Evolutionary conservation across 2,797 vertebrate genomes (phyloP), one percentile per base, ranked within the genome.

Genomic region (Syndactyla subalaris): DNA sequence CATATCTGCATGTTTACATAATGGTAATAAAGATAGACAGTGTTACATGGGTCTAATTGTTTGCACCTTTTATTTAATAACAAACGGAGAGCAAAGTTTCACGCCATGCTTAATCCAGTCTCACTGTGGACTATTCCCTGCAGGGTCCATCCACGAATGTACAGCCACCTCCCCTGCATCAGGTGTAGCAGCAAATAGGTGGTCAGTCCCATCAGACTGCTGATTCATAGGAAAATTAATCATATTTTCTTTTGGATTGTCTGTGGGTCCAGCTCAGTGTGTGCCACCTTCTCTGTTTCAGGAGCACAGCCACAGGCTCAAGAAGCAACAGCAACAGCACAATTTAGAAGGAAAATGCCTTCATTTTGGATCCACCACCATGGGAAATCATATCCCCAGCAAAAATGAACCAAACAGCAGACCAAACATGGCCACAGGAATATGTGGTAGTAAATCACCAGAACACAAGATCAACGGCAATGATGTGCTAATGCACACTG

Each of bases 401-500:
- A 83, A 82, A 87, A 79, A 34, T 1, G 5, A 89, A 71, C 18
- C 52, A 32, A 90, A 61, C 14, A 61, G 61, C 45, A 92, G 32
- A 49, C 7, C 26, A 88, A 81, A 76, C 17, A 17, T 49, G 43
- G 39, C 30, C 59, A 18, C 30, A 55, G 66, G 62, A 95, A 14
- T 13, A 84, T 0, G 1, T 22, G 10, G 55, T 1, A 78, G 43
- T 86, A 88, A 95, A 94, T 92, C 55, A 59, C 41, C 52, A 3
- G 21, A 88, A 66, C 63, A 48, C 29, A 46, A 86, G 71, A 93
- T 84, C 88, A 94, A 30, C n/a, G 16, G 65, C 80, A 82, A 88
- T 2, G 41, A 95, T 45, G 76, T 85, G 76, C 59, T 96, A 95
- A 92, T 55, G 63, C 83, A 68, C 26, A 4, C 46, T 45, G 46